Percentiles rank a stretch among this genome's conserved stretches.
phyloP scores from a whole-genome alignment of 1,140 invertebrate species.

The Drosophila biarmipes region DNA sequence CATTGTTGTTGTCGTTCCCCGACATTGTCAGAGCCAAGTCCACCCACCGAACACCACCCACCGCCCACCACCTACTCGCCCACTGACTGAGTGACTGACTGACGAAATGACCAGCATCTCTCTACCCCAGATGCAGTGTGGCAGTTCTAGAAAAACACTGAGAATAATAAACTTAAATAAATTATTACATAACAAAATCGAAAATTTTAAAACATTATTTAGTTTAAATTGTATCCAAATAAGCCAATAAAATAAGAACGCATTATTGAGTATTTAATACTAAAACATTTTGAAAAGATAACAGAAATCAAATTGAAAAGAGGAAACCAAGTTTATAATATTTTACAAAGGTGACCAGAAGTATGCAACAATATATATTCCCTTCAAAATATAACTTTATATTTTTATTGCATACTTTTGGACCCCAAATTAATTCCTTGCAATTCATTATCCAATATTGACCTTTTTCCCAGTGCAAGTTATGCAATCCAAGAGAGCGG shows the following conservation, averaged over 20 bases:
- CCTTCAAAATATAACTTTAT: too few species aligned
- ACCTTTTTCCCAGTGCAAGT: constrained; percentile 26
- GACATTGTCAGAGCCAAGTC: constrained; percentile 38
- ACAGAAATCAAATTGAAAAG: too few species aligned
- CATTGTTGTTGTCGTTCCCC: constrained; percentile 52
- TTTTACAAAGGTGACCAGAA: too few species aligned
- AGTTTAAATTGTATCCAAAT: too few species aligned
- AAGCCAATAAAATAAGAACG: too few species aligned
- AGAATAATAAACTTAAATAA: neutral
- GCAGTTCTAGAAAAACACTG: constrained; percentile 6
- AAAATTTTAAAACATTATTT: too few species aligned
- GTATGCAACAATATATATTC: too few species aligned
- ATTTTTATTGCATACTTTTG: neutral
- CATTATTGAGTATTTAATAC: too few species aligned
- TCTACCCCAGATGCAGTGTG: constrained; percentile 31
- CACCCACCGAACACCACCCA: constrained; percentile 12
- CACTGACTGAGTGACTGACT: constrained; percentile 41
- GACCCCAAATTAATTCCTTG: too few species aligned
- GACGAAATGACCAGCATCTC: constrained; percentile 55
- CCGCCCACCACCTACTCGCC: constrained; percentile 25
- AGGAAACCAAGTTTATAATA: too few species aligned
- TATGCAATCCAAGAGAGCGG: constrained; percentile 33
- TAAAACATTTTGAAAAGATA: too few species aligned
- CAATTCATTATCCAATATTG: too few species aligned
- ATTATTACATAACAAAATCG: neutral